Base-by-base conservation (phyloP, 2,888 invertebrate species). In the Callyntrura guangdongensis region DNA sequence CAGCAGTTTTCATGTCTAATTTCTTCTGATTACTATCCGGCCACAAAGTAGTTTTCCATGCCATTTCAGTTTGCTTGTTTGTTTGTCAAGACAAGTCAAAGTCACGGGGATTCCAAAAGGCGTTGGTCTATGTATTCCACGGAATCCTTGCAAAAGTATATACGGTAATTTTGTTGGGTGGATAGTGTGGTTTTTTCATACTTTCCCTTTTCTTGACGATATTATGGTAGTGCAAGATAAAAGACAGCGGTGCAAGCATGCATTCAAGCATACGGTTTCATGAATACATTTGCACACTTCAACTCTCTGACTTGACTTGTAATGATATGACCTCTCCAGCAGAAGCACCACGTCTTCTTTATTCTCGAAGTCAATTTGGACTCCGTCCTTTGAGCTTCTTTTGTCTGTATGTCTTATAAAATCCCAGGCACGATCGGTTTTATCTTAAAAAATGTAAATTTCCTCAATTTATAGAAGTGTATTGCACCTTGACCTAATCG, bases 21-120 rank as follows among this genome's bases (percentile, higher is more conserved):
- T 77, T 56, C 53, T 45, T 11, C 56, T 56, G 79, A 79, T 79
- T 79, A 79, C 27, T 27, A 36, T 36, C 36, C 59, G 25, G 56
- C 53, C 79, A n/a, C 56, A 53, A 56, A 53, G 56, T 56, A 56
- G 47, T 74, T 1, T 27, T 56, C 49, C 22, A 59, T 79, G 53
- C 49, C 53, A n/a, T 22, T 49, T 77, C 25, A 14, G 49, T 77
- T 53, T 49, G 77, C 49, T 25, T 4, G 49, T 77, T 53, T 49
- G 77, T 77, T 77, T 77, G 77, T 77, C 77, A 77, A 77, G 49
- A 22, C 49, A 20, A 77, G 77, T 77, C 77, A 77, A 77, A 77
- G 53, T 77, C 49, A 77, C n/a, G 49, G 17, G 45, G 69, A 69
- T n/a, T 69, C 69, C 72, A 53, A n/a, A n/a, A 53, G 12, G 53